These are phyloP conservation scores for Acrocyrtus sp. DNA, from an alignment of 2,888 invertebrate genomes.

Conservation along the genomic window DNA sequence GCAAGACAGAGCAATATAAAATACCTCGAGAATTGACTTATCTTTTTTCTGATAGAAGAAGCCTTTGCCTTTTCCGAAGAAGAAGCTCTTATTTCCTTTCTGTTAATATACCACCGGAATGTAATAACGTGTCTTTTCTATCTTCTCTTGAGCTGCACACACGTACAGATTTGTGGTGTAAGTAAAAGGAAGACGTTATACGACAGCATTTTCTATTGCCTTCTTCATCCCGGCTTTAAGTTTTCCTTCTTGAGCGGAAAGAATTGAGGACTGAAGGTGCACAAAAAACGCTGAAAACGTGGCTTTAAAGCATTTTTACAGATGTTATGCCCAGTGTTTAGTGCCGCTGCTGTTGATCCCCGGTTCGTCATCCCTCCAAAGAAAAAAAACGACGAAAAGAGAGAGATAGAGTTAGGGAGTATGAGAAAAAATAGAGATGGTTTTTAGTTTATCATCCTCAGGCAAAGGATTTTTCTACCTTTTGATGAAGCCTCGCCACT, in stretches of 20 bases:
- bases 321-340: background rate
- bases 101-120: no score
- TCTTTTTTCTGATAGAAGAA: no score
- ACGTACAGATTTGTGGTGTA: no score
- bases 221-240: slow-evolving; percentile 8
- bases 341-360: background rate
- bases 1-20: no score
- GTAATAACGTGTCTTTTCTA: no score
- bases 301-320: slow-evolving; percentile 35
- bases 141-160: no score
- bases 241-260: slow-evolving; percentile 9
- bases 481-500: slow-evolving; percentile 37
- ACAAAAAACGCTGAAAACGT: no score
- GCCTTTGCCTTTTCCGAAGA: no score
- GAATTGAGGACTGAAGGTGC: background rate
- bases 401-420: background rate
- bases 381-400: background rate
- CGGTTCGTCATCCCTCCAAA: slow-evolving; percentile 8
- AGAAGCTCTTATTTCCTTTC: no score
- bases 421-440: background rate
- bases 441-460: slow-evolving; percentile 22
- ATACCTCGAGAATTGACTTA: no score
- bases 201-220: background rate
- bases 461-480: slow-evolving; percentile 41
- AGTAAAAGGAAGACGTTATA: slow-evolving; percentile 2